phyloP scores from a whole-genome alignment of 2,797 vertebrate genomes.

The Notolepis coatsorum region DNA sequence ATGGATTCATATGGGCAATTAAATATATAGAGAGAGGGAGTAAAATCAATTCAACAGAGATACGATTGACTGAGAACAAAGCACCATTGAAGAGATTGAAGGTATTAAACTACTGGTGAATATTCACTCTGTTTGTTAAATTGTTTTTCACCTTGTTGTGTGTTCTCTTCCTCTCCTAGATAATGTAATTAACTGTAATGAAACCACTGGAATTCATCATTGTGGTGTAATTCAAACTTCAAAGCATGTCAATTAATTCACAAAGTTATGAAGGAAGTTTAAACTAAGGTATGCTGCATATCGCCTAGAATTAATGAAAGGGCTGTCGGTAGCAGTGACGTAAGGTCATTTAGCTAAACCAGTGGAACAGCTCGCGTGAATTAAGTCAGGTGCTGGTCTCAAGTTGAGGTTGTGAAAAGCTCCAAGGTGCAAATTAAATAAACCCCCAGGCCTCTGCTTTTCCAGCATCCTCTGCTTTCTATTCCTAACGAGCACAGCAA shows the following conservation, averaged over 20 bases:
- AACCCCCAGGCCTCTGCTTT: conserved; percentile 69
- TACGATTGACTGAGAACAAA: no score
- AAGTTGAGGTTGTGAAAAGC: conserved; percentile 70
- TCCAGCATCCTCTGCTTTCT: conserved; percentile 65
- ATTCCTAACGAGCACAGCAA: conserved; percentile 68
- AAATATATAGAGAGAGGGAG: background rate
- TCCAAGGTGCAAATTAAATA: conserved; percentile 80
- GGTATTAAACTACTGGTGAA: background rate
- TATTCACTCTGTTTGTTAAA: background rate
- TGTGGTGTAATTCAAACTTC: background rate
- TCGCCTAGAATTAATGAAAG: background rate
- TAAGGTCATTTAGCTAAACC: background rate
- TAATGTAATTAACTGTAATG: background rate
- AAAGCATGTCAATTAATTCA: background rate
- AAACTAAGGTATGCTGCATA: conserved; percentile 29
- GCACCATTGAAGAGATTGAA: background rate
- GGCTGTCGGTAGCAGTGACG: background rate
- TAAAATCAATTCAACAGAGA: background rate
- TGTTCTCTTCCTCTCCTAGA: background rate
- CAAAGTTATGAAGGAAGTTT: conserved; percentile 15
- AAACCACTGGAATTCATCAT: background rate
- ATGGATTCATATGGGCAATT: background rate
- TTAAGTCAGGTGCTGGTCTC: conserved; percentile 44
- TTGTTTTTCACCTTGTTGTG: background rate
- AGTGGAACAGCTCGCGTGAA: background rate